Evolutionary conservation across 2,888 invertebrate genomes (phyloP).

Genomic region (Lathronympha strigana): DNA sequence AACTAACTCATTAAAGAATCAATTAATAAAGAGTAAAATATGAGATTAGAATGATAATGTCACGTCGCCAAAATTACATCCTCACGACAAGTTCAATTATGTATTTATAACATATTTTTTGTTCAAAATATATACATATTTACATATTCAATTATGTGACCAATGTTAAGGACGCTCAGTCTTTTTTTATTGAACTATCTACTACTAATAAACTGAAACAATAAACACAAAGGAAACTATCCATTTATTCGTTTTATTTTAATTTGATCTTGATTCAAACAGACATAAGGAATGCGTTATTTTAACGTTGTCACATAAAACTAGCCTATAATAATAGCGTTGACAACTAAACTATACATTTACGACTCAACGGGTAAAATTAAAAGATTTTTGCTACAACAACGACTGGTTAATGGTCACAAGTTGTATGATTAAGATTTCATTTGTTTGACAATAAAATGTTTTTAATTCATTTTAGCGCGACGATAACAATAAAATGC

Average conservation of each 20-base stretch:
- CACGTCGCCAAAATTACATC: no score
- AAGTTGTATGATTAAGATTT: slow-evolving; percentile 1
- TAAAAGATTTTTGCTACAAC: slow-evolving; percentile 19
- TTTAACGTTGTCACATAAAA: slow-evolving; percentile 30
- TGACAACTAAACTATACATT: slow-evolving; percentile 25
- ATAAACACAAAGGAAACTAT: background rate
- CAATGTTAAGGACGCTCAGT: background rate
- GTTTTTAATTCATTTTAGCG: slow-evolving; percentile 66
- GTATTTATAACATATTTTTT: no score
- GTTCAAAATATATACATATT: no score
- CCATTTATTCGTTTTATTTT: slow-evolving; percentile 4
- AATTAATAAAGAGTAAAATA: no score
- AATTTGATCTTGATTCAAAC: slow-evolving; percentile 4
- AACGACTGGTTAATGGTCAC: slow-evolving; percentile 8
- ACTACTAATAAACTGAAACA: background rate
- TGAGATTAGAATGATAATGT: no score
- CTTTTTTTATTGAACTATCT: background rate
- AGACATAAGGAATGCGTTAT: background rate
- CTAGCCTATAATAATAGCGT: slow-evolving; percentile 19
- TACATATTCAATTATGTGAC: background rate
- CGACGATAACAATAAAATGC: slow-evolving; percentile 86
- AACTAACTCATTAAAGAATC: no score
- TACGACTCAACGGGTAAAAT: slow-evolving; percentile 12
- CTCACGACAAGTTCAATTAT: no score
- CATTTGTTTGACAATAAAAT: slow-evolving; percentile 31